Percentiles rank a stretch among this genome's conserved stretches.
These are phyloP conservation scores for Netelia inedita DNA, from an alignment of 2,888 invertebrate species.

Conservation along the genomic window DNA sequence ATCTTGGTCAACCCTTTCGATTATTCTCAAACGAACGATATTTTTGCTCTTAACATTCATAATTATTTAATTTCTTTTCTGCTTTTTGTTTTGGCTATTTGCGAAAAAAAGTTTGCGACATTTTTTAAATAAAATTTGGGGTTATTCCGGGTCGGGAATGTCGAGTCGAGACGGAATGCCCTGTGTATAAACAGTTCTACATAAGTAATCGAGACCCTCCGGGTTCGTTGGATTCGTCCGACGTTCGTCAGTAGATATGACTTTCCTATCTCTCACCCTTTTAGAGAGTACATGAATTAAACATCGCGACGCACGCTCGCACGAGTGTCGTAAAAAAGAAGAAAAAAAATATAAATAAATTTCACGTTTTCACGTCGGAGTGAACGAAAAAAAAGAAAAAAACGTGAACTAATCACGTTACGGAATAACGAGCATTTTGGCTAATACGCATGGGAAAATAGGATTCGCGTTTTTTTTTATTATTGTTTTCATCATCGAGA, in stretches of 20 bases:
- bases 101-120: background rate
- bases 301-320: background rate
- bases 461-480: constrained; percentile 30
- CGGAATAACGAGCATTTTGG: constrained; percentile 39
- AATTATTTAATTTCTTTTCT: background rate
- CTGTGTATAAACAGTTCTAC: constrained; percentile 1
- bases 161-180: background rate
- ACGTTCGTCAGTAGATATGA: constrained; percentile 36
- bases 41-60: background rate
- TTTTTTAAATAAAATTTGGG: too few relatives aligned
- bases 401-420: constrained; percentile 21
- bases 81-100: background rate
- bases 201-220: constrained; percentile 6
- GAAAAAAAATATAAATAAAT: constrained; percentile 12
- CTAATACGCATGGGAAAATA: constrained; percentile 42
- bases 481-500: background rate
- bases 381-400: background rate
- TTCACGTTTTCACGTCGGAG: constrained; percentile 7
- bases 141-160: background rate
- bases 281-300: constrained; percentile 25
- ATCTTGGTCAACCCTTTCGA: background rate
- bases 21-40: background rate
- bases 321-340: background rate
- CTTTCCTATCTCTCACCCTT: background rate
- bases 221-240: constrained; percentile 1